Conservation (phyloP, 2,888 invertebrate species). For the Pristionchus fissidentatus region DNA sequence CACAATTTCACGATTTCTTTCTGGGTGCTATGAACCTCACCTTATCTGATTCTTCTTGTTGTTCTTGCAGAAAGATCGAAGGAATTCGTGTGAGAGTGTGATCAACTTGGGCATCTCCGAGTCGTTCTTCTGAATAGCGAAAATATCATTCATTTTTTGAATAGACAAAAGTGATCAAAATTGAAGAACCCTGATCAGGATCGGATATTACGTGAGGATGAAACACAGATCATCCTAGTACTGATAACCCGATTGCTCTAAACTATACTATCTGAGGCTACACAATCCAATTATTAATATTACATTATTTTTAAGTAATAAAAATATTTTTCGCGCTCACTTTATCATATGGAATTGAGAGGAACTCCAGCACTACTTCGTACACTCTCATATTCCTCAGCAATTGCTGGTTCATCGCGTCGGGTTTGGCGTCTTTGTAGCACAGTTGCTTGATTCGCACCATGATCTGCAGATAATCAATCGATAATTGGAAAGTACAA, state of each 20-base stretch:
- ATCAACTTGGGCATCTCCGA: slow-evolving; percentile 94
- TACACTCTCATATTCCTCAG: slow-evolving; percentile 96
- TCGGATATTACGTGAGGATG: too few species aligned
- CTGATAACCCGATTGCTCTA: too few species aligned
- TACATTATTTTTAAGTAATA: too few species aligned
- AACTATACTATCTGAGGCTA: too few species aligned
- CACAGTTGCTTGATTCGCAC: slow-evolving; percentile 94
- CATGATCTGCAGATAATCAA: slow-evolving; percentile 81
- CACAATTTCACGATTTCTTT: too few species aligned
- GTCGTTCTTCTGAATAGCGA: slow-evolving; percentile 84
- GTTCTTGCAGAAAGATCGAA: slow-evolving; percentile 95
- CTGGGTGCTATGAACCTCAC: neutral
- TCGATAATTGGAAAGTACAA: neutral
- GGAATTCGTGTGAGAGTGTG: slow-evolving; percentile 93
- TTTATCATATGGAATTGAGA: slow-evolving; percentile 95
- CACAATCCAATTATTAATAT: too few species aligned
- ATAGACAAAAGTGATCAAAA: too few species aligned
- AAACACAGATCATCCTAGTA: too few species aligned
- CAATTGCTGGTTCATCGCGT: slow-evolving; percentile 91
- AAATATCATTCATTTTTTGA: too few species aligned
- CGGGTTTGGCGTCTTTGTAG: slow-evolving; percentile 79
- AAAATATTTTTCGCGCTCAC: too few species aligned
- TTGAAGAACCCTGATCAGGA: too few species aligned
- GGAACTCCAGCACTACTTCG: slow-evolving; percentile 91
- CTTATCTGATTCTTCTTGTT: slow-evolving; percentile 81